Evolutionary conservation across 1,140 invertebrate species (phyloP).

Genomic region (Sycophila sp.): DNA sequence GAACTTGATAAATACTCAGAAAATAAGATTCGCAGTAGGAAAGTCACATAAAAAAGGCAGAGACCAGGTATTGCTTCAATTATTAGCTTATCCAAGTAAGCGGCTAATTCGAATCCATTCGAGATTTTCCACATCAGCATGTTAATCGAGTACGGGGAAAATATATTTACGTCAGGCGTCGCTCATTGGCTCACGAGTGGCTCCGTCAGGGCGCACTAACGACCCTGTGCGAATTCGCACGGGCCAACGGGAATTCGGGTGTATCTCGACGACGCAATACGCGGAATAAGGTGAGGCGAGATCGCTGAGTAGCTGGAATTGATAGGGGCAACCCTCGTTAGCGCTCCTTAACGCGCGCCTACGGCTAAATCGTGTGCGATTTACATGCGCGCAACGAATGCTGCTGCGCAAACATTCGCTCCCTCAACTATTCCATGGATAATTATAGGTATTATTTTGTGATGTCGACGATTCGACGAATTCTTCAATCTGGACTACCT

Average conservation of each 20-base stretch:
- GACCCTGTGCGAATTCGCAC: slow-evolving; percentile 4
- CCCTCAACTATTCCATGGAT: neutral
- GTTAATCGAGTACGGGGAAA: neutral
- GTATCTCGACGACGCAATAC: neutral
- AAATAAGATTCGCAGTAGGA: too few relatives aligned
- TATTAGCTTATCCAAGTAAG: too few relatives aligned
- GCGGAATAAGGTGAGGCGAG: slow-evolving; percentile 2
- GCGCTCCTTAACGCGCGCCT: slow-evolving; percentile 50
- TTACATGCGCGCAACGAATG: neutral
- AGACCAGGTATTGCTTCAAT: too few relatives aligned
- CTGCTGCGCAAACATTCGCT: too few relatives aligned
- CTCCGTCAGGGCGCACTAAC: neutral
- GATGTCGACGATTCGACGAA: too few relatives aligned
- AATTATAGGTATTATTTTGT: too few relatives aligned
- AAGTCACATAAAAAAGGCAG: too few relatives aligned
- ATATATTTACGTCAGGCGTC: neutral
- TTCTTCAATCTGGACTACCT: too few relatives aligned
- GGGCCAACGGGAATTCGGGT: neutral
- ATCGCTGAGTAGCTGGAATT: slow-evolving; percentile 54
- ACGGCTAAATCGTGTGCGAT: slow-evolving; percentile 11
- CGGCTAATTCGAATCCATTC: neutral
- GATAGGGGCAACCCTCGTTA: slow-evolving; percentile 59
- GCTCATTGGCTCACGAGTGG: neutral
- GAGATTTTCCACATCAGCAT: neutral
- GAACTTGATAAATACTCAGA: too few relatives aligned